A percentile compares a stretch with the other conserved stretches of the same genome.
Conservation (phyloP, 2,113 vertebrate species). For the Ammodytes dubius region DNA sequence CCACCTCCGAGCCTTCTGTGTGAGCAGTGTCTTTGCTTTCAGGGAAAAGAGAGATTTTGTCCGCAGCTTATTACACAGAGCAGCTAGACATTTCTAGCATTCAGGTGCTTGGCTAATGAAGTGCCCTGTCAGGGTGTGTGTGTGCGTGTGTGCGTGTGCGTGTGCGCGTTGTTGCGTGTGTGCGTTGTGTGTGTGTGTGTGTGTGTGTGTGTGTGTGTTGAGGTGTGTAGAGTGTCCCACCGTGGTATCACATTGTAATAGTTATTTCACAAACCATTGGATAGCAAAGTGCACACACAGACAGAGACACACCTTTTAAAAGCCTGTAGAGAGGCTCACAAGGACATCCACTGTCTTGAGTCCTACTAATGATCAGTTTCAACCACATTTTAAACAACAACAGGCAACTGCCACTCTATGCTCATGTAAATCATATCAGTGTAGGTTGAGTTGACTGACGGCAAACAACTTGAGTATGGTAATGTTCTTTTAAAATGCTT, state of each 20-base stretch:
- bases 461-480: conserved; percentile 10
- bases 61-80: conserved; percentile 61
- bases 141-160: neutral
- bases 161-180: conserved; percentile 1
- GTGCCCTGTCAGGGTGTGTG: conserved; percentile 46
- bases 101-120: conserved; percentile 67
- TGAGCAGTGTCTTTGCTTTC: conserved; percentile 40
- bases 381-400: conserved; percentile 16
- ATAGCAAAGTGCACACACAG: conserved; percentile 24
- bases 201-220: neutral
- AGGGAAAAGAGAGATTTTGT: conserved; percentile 44
- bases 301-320: conserved; percentile 5
- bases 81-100: conserved; percentile 56
- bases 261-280: conserved; percentile 42
- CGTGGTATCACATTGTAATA: conserved; percentile 34
- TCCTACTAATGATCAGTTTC: neutral
- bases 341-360: neutral
- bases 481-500: conserved; percentile 12
- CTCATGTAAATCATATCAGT: conserved; percentile 9
- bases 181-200: conserved; percentile 5
- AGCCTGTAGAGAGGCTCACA: neutral
- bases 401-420: conserved; percentile 13
- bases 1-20: neutral
- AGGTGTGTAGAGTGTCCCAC: neutral
- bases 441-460: neutral